A percentile compares a stretch with the other conserved stretches of the same genome.
phyloP scores from a whole-genome alignment of 2,113 vertebrate genomes.

The Ptychochromis oligacanthus region DNA sequence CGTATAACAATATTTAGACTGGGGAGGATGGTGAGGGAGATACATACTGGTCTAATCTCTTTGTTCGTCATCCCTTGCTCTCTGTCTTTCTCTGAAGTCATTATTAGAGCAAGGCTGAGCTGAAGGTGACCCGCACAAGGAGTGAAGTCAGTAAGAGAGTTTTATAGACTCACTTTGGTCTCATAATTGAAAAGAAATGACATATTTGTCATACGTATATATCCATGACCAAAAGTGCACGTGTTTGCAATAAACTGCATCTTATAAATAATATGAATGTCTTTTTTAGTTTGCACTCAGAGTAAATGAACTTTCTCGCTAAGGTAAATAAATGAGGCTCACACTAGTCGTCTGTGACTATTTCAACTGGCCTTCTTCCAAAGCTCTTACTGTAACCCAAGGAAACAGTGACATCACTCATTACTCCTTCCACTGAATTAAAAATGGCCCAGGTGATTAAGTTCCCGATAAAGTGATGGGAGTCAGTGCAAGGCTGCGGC shows the following conservation, averaged over 20 bases:
- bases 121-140: constrained; percentile 62
- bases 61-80: constrained; percentile 51
- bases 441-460: constrained; percentile 76
- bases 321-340: constrained; percentile 50
- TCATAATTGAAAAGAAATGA: constrained; percentile 29
- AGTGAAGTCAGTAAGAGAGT: constrained; percentile 13
- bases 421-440: constrained; percentile 63
- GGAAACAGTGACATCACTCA: constrained; percentile 72
- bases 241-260: constrained; percentile 60
- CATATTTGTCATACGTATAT: constrained; percentile 38
- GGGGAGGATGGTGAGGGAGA: not conserved
- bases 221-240: constrained; percentile 46
- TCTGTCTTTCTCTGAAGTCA: constrained; percentile 27
- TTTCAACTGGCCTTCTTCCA: constrained; percentile 65
- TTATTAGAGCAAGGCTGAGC: constrained; percentile 30
- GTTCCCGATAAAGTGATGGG: constrained; percentile 67
- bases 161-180: constrained; percentile 3
- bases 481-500: constrained; percentile 66
- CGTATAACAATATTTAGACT: constrained; percentile 58
- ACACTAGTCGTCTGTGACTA: constrained; percentile 57
- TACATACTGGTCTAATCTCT: constrained; percentile 37
- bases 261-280: constrained; percentile 57
- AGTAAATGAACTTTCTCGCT: constrained; percentile 61
- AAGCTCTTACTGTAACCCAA: constrained; percentile 74
- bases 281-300: constrained; percentile 59